Conservation (phyloP, 1,140 invertebrate genomes). For the Drosophila nannoptera region DNA sequence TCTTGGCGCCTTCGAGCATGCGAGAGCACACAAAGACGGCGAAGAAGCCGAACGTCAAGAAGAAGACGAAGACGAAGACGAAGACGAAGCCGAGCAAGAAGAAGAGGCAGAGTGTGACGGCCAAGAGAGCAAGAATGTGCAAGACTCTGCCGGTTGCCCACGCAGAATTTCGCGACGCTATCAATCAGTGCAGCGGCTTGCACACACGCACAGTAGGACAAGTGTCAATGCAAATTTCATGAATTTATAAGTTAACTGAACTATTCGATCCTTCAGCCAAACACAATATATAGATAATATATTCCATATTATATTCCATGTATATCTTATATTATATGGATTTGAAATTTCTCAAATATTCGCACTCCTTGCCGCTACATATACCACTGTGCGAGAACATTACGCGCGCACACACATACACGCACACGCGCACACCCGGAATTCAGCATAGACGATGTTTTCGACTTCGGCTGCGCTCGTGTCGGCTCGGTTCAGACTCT, state of each 20-base stretch:
- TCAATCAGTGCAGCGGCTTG: slow-evolving; percentile 41
- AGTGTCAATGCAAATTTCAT: not conserved
- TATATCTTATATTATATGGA: no score
- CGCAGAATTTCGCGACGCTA: slow-evolving; percentile 28
- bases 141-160: slow-evolving; percentile 52
- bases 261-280: not conserved
- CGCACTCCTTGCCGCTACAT: not conserved
- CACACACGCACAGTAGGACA: slow-evolving; percentile 29
- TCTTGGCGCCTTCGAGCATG: slow-evolving; percentile 48
- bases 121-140: slow-evolving; percentile 21
- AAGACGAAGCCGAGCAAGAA: no score
- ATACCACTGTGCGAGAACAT: slow-evolving; percentile 2
- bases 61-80: not conserved
- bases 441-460: slow-evolving; percentile 43
- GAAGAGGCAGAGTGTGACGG: not conserved
- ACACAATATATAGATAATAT: not conserved
- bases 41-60: not conserved
- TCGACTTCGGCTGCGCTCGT: slow-evolving; percentile 41
- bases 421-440: no score
- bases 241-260: not conserved
- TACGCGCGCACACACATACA: not conserved
- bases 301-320: no score
- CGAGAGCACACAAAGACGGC: slow-evolving; percentile 7
- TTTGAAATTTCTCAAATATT: no score
- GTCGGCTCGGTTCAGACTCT: slow-evolving; percentile 16